Base-by-base conservation (phyloP, 2,888 invertebrate genomes). In the Acrobasis suavella region DNA sequence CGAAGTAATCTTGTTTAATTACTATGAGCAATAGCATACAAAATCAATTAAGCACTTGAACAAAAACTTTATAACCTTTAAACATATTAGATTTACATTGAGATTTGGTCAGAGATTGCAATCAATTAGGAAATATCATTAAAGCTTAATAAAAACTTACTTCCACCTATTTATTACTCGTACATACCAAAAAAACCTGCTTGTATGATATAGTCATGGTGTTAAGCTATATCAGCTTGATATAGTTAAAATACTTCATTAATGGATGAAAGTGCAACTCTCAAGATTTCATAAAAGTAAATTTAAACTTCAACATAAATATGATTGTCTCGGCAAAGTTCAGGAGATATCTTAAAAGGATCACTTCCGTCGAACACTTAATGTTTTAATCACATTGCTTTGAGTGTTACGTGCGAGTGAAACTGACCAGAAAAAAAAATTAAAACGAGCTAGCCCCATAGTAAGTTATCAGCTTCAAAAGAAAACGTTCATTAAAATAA, bases 261-360 rank as follows among this genome's bases (percentile, higher is more conserved):
- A 32, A 32, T 7, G 32, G 32, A 32, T 32, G 32, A 10, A 46
- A 46, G n/a, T 46, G 10, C 3, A 46, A 14, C 46, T 1, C 3
- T n/a, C 5, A 14, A 46, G 14, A 50, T 50, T 50, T 50, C 50
- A 50, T 17, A 50, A 50, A 22, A 17, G 1, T 10, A 17, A 50
- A 15, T 14, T 9, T 2, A 16, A 15, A 50, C 15, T 16, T 50
- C 9, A 50, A 50, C 16, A 16, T 50, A 50, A 50, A 9, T 16
- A 50, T 17, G 15, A 10, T 16, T 38, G 2, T n/a, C 22, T 37
- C 55, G 1, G 15, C 58, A 59, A 64, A 68, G 73, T 67, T 71
- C 69, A 68, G 62, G 58, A 64, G 63, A 59, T 72, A 78, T 81
- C 79, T 79, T 75, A 76, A 80, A 79, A 77, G 75, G 75, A 80